These are phyloP conservation scores for Epizoanthus scotinus DNA, from an alignment of 92 coral and sea anemone species.

Conservation along the genomic window DNA sequence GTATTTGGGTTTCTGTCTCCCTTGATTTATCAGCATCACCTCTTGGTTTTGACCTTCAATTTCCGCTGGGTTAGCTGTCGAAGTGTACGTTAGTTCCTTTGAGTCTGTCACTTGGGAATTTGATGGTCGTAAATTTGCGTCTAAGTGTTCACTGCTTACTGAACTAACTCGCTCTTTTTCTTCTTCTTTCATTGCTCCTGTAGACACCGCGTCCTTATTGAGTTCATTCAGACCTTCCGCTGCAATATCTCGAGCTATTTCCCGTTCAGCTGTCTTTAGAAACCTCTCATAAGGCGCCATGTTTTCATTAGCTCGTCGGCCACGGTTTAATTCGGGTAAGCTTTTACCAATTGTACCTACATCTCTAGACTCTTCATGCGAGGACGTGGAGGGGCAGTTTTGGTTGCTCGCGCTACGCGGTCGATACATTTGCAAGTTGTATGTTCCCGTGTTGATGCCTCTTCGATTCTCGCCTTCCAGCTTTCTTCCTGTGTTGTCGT, in stretches of 20 bases:
- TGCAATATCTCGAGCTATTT: slow-evolving; percentile 18
- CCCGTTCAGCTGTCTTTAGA: slow-evolving; percentile 25
- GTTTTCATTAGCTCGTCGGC: slow-evolving; percentile 27
- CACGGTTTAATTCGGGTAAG: slow-evolving; percentile 23
- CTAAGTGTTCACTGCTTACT: background rate
- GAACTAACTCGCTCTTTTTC: background rate
- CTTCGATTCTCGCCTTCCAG: too few relatives aligned
- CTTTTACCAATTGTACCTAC: background rate
- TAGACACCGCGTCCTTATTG: background rate
- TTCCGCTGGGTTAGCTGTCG: background rate
- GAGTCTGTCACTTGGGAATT: background rate
- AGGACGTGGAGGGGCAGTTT: background rate
- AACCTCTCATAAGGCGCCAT: slow-evolving; percentile 40
- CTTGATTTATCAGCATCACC: too few relatives aligned
- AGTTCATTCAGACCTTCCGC: background rate
- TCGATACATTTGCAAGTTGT: background rate
- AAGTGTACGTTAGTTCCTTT: background rate
- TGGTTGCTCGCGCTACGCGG: slow-evolving; percentile 1
- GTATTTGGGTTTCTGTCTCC: background rate
- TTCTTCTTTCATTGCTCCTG: background rate
- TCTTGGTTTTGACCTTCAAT: background rate
- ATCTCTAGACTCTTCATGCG: background rate
- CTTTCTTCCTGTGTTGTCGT: background rate
- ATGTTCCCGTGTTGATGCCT: background rate
- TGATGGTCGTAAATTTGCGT: background rate